Percentiles rank a stretch among this genome's conserved stretches.
Evolutionary conservation across 2,888 invertebrate species (phyloP).

Genomic region (Cantharis lateralis): DNA sequence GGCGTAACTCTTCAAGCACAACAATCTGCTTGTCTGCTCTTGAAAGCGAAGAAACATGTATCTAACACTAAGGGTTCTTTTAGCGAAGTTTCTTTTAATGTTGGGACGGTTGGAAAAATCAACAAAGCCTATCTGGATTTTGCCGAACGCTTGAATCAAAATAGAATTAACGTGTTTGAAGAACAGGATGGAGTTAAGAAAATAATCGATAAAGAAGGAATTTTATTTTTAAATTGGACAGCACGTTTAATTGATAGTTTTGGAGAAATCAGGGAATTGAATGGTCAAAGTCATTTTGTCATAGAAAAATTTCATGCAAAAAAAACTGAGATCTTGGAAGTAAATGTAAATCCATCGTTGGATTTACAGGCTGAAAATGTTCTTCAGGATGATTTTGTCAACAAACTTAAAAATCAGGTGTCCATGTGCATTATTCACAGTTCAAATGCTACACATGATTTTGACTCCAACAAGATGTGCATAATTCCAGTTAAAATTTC

Average conservation of each 20-base stretch:
- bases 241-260: conserved; percentile 58
- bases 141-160: conserved; percentile 54
- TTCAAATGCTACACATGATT: conserved; percentile 65
- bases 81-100: conserved; percentile 51
- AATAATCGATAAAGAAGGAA: conserved; percentile 40
- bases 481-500: conserved; percentile 70
- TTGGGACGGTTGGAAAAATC: conserved; percentile 40
- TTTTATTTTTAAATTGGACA: conserved; percentile 52
- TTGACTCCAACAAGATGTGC: conserved; percentile 64
- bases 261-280: conserved; percentile 60
- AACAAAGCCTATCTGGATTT: conserved; percentile 56
- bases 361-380: conserved; percentile 36
- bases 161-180: conserved; percentile 46
- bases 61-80: conserved; percentile 37
- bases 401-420: conserved; percentile 15
- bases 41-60: conserved; percentile 55
- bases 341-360: conserved; percentile 54
- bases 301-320: conserved; percentile 45
- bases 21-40: conserved; percentile 60
- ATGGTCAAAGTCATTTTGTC: conserved; percentile 73
- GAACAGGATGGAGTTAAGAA: conserved; percentile 28
- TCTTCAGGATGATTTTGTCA: conserved; percentile 39
- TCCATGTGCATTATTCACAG: conserved; percentile 57
- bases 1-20: conserved; percentile 50
- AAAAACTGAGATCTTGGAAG: conserved; percentile 51